Conservation (phyloP, 2,113 vertebrate species). For the Ophthalmolycus amberensis region DNA sequence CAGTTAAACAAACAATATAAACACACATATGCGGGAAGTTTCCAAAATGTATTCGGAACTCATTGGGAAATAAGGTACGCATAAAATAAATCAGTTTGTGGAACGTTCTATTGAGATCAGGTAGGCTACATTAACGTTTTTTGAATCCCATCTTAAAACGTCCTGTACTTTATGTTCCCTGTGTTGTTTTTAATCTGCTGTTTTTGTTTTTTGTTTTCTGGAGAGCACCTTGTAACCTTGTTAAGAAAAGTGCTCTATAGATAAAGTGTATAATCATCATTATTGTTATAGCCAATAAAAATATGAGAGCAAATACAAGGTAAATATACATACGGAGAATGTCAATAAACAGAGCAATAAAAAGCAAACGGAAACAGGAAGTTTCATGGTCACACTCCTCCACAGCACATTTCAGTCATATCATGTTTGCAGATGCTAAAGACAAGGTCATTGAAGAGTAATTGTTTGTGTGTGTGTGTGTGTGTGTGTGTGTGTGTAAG, state of each 20-base stretch:
- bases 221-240: background rate
- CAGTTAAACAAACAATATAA: no score
- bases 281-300: background rate
- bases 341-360: slow-evolving; percentile 11
- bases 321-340: background rate
- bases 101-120: background rate
- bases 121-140: background rate
- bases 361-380: slow-evolving; percentile 45
- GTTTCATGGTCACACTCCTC: slow-evolving; percentile 44
- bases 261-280: background rate
- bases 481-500: slow-evolving; percentile 31
- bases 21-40: no score
- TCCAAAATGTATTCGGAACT: background rate
- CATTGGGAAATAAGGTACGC: no score
- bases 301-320: background rate
- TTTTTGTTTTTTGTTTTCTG: background rate
- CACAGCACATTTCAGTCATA: slow-evolving; percentile 68
- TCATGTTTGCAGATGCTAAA: slow-evolving; percentile 61
- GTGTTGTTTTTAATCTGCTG: background rate
- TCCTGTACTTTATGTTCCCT: background rate
- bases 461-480: slow-evolving; percentile 23
- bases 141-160: background rate
- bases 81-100: no score
- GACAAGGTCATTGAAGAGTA: slow-evolving; percentile 67
- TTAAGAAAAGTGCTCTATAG: slow-evolving; percentile 1